Evolutionary conservation across 1,140 invertebrate species (phyloP).

Genomic region (Drosophila nasuta): DNA sequence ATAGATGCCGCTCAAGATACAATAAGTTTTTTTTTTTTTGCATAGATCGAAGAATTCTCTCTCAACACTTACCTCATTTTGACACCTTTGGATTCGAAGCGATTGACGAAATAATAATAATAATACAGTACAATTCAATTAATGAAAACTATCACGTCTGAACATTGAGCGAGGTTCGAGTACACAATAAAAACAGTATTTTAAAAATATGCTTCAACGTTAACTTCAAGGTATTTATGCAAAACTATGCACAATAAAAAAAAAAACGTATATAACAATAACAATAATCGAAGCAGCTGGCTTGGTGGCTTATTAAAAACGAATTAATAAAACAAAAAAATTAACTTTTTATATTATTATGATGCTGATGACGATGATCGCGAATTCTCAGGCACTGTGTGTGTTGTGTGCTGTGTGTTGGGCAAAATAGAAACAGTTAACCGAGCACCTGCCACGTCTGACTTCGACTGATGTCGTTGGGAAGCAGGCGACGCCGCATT

Average conservation of each 20-base stretch:
- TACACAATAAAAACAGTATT: conserved; percentile 12
- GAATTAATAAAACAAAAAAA: background rate
- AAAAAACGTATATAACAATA: too few species aligned
- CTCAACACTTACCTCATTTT: conserved; percentile 42
- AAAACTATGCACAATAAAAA: background rate
- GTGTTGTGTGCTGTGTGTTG: background rate
- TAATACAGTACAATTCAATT: conserved; percentile 4
- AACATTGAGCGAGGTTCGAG: conserved; percentile 22
- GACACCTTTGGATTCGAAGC: background rate
- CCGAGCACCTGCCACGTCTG: conserved; percentile 46
- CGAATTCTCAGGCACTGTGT: background rate
- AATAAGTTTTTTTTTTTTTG: too few species aligned
- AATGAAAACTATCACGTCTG: conserved; percentile 27
- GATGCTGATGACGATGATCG: background rate
- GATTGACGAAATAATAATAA: background rate
- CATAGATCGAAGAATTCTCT: too few species aligned
- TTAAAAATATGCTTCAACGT: background rate
- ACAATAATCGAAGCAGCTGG: background rate
- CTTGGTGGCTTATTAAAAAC: too few species aligned
- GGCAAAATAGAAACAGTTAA: conserved; percentile 7
- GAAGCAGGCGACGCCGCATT: conserved; percentile 35
- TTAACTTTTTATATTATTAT: background rate
- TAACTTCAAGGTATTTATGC: conserved; percentile 1
- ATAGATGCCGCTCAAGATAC: background rate
- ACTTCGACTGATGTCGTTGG: conserved; percentile 42